phyloP scores from a whole-genome alignment of 2,888 invertebrate species.

The Ernsta delagoae region DNA sequence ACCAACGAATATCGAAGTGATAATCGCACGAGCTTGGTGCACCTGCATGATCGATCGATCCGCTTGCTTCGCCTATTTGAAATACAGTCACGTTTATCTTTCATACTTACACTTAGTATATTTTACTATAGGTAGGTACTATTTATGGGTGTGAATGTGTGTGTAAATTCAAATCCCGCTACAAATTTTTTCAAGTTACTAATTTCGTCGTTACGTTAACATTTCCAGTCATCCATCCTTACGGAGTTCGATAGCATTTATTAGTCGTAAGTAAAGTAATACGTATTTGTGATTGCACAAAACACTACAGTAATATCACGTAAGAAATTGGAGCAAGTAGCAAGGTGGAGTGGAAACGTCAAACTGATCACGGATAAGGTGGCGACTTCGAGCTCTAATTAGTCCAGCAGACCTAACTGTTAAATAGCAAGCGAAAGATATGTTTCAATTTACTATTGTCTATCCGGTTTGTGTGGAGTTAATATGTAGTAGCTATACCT shows the following conservation, averaged over 20 bases:
- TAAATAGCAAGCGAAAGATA: slow-evolving; percentile 41
- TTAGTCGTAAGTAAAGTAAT: too few relatives aligned
- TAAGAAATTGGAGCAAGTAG: slow-evolving; percentile 46
- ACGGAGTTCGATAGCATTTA: too few relatives aligned
- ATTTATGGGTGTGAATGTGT: too few relatives aligned
- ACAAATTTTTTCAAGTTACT: too few relatives aligned
- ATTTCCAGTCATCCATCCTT: too few relatives aligned
- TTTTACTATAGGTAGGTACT: too few relatives aligned
- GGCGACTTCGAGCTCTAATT: slow-evolving; percentile 52
- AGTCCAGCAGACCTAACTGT: slow-evolving; percentile 48
- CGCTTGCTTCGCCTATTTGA: slow-evolving; percentile 26
- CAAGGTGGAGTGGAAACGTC: slow-evolving; percentile 48
- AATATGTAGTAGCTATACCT: neutral
- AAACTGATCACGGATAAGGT: slow-evolving; percentile 54
- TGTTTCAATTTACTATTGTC: slow-evolving; percentile 42
- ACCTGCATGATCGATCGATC: slow-evolving; percentile 38
- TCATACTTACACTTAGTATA: neutral
- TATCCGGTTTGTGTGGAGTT: slow-evolving; percentile 28
- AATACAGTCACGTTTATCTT: slow-evolving; percentile 32
- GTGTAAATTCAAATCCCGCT: too few relatives aligned
- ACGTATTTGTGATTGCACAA: too few relatives aligned
- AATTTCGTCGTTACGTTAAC: too few relatives aligned
- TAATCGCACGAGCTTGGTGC: slow-evolving; percentile 33
- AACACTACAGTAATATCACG: neutral
- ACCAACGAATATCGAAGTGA: slow-evolving; percentile 35